Percentiles rank a stretch among this genome's conserved stretches.
These are phyloP conservation scores for Asarcornis scutulata DNA, from an alignment of 2,113 vertebrate genomes.

Conservation along the genomic window DNA sequence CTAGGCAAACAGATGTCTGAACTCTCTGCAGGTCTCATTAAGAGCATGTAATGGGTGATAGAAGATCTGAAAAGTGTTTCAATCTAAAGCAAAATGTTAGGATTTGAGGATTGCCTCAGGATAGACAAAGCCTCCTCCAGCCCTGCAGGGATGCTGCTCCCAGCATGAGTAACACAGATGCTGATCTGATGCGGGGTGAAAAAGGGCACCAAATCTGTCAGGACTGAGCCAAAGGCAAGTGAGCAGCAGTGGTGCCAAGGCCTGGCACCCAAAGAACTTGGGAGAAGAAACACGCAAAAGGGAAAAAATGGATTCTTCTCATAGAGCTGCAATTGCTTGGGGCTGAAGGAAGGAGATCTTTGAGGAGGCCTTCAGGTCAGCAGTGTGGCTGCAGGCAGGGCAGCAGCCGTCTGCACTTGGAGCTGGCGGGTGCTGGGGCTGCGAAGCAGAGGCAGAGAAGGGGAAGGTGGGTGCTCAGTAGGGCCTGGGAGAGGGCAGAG, in stretches of 20 bases:
- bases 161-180: background rate
- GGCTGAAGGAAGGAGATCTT: background rate
- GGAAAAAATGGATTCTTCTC: background rate
- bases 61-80: slow-evolving; percentile 44
- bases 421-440: accelerated
- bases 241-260: background rate
- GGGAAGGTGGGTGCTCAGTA: background rate
- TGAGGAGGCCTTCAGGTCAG: background rate
- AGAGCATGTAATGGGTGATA: background rate
- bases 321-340: background rate
- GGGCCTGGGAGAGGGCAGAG: background rate
- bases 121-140: background rate
- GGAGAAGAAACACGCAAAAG: background rate
- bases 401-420: accelerated
- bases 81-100: slow-evolving; percentile 35
- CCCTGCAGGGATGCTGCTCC: background rate
- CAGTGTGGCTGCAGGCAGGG: accelerated
- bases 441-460: background rate
- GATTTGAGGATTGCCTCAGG: slow-evolving; percentile 27
- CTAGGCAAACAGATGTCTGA: slow-evolving; percentile 37
- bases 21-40: slow-evolving; percentile 69
- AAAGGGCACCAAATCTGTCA: background rate
- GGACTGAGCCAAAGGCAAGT: background rate
- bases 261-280: background rate
- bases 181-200: background rate